phyloP scores from a whole-genome alignment of 2,888 invertebrate genomes.

The Phymatocera aterrima region DNA sequence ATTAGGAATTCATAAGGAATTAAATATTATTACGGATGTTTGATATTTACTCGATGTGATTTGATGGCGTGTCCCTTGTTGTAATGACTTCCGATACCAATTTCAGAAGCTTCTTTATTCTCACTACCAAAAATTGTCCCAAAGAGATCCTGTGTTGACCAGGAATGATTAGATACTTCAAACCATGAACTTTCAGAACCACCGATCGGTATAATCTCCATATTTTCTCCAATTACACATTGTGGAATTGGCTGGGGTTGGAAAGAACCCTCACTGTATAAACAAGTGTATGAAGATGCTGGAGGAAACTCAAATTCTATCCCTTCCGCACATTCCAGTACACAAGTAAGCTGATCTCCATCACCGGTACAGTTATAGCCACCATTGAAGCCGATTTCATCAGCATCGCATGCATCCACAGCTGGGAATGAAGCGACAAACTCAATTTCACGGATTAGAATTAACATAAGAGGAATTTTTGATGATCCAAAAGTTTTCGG shows the following conservation, averaged over 20 bases:
- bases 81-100: not conserved
- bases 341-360: slow-evolving; percentile 79
- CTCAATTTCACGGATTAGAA: not conserved
- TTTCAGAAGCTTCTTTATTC: not conserved
- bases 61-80: not conserved
- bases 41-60: not conserved
- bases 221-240: slow-evolving; percentile 80
- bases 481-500: not conserved
- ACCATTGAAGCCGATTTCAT: slow-evolving; percentile 85
- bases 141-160: slow-evolving; percentile 54
- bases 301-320: slow-evolving; percentile 80
- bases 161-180: slow-evolving; percentile 57
- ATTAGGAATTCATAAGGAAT: not conserved
- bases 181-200: slow-evolving; percentile 55
- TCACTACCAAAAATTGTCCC: slow-evolving; percentile 29
- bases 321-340: slow-evolving; percentile 82
- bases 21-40: not conserved
- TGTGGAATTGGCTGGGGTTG: slow-evolving; percentile 84
- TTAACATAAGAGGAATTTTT: not conserved
- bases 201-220: slow-evolving; percentile 54
- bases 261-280: slow-evolving; percentile 81
- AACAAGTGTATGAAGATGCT: slow-evolving; percentile 81
- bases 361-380: slow-evolving; percentile 84
- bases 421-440: slow-evolving; percentile 73
- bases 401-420: slow-evolving; percentile 78